These are phyloP conservation scores for Micrasema minimum DNA, from an alignment of 1,140 invertebrate species.

Conservation along the genomic window DNA sequence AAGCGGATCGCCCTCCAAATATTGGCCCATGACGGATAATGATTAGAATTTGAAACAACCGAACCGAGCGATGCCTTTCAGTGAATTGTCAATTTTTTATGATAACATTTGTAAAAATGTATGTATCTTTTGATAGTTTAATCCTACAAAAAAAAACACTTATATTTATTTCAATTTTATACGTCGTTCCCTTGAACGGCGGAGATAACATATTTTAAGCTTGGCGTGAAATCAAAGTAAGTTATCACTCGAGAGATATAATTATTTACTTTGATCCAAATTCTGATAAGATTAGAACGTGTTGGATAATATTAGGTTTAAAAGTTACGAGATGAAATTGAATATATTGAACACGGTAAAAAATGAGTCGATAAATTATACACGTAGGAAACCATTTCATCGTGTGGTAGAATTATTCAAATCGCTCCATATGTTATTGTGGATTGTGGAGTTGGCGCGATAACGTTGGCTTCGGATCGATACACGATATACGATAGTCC, in stretches of 20 bases:
- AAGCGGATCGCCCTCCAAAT: slow-evolving; percentile 11
- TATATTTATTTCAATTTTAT: no score
- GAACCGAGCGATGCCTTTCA: no score
- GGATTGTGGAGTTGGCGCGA: no score
- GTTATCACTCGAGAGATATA: slow-evolving; percentile 18
- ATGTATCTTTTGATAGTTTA: no score
- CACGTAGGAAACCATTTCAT: not conserved
- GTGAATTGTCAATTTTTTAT: no score
- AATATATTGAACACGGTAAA: not conserved
- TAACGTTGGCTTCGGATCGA: no score
- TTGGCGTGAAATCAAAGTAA: slow-evolving; percentile 20
- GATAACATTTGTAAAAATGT: not conserved
- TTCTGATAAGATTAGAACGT: slow-evolving; percentile 11
- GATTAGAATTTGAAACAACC: slow-evolving; percentile 1
- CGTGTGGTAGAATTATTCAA: not conserved
- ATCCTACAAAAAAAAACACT: no score
- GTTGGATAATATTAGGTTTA: slow-evolving; percentile 6
- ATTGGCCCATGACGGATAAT: slow-evolving; percentile 8
- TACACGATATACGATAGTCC: no score
- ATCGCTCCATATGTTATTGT: no score
- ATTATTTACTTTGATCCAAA: slow-evolving; percentile 19
- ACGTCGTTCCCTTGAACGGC: no score
- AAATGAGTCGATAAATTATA: not conserved
- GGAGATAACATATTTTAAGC: not conserved
- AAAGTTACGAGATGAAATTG: slow-evolving; percentile 4